Conservation (phyloP, 2,888 invertebrate genomes). For the Thalpophila matura region DNA sequence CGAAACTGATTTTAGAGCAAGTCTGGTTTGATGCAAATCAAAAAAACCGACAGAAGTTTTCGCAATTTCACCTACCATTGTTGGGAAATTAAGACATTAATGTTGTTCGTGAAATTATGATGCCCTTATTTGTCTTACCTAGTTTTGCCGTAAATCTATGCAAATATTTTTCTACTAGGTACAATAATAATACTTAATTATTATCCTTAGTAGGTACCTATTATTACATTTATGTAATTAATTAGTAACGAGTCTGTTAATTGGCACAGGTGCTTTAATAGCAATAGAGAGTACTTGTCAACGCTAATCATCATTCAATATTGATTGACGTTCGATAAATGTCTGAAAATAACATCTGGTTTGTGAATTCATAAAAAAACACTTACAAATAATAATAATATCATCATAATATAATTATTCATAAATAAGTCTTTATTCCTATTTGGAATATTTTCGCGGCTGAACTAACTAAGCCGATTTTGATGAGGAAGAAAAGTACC, state of each 20-base stretch:
- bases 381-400: not conserved
- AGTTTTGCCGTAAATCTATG: not conserved
- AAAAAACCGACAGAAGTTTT: not conserved
- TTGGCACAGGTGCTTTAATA: not conserved
- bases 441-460: not conserved
- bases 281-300: not conserved
- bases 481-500: slow-evolving; percentile 33
- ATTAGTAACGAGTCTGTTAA: not conserved
- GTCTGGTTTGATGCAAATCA: not conserved
- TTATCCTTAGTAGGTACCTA: not conserved
- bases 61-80: no score
- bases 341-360: slow-evolving; percentile 7
- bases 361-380: not conserved
- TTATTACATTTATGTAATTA: no score
- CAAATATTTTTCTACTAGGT: not conserved
- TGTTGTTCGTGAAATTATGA: not conserved
- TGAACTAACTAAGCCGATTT: slow-evolving; percentile 51
- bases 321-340: slow-evolving; percentile 41
- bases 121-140: no score
- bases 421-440: slow-evolving; percentile 18
- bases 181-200: no score
- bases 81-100: no score
- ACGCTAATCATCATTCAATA: slow-evolving; percentile 5
- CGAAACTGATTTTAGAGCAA: not conserved
- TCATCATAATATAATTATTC: not conserved